Percentiles rank a stretch among this genome's conserved stretches.
Evolutionary conservation across 2,113 vertebrate genomes (phyloP).

Genomic region (Cyanocitta stelleri): DNA sequence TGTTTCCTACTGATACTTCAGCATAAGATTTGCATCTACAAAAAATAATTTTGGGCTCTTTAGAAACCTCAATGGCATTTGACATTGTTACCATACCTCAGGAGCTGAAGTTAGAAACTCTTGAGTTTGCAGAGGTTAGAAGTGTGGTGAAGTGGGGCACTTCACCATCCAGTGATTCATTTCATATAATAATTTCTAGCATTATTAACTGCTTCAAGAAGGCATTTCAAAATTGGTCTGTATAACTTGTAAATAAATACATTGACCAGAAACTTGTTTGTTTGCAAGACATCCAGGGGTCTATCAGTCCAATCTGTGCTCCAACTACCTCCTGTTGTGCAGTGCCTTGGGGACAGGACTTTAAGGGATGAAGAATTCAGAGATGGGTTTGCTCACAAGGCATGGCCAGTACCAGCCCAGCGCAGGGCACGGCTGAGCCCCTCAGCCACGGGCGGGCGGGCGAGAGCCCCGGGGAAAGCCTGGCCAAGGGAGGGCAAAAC

Average conservation of each 20-base stretch:
- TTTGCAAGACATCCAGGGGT: neutral
- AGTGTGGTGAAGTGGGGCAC: neutral
- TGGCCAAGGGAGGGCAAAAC: neutral
- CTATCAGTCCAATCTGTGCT: neutral
- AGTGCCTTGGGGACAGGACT: rapidly evolving
- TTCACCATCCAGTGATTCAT: neutral
- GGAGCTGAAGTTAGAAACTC: neutral
- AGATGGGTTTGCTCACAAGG: neutral
- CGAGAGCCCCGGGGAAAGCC: rapidly evolving
- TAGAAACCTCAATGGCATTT: neutral
- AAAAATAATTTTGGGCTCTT: neutral
- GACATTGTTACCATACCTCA: neutral
- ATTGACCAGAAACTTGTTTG: neutral
- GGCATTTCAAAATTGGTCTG: neutral
- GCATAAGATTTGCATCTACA: neutral
- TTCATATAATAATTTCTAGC: neutral
- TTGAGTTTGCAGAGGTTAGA: neutral
- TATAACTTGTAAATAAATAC: neutral
- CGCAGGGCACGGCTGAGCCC: rapidly evolving
- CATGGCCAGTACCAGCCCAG: neutral
- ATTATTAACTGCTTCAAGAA: neutral
- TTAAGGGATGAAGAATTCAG: neutral
- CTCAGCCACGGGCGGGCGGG: rapidly evolving
- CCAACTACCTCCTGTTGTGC: rapidly evolving
- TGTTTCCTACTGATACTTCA: neutral